phyloP scores from a whole-genome alignment of 2,888 invertebrate species.

The Oxytorus armatus region DNA sequence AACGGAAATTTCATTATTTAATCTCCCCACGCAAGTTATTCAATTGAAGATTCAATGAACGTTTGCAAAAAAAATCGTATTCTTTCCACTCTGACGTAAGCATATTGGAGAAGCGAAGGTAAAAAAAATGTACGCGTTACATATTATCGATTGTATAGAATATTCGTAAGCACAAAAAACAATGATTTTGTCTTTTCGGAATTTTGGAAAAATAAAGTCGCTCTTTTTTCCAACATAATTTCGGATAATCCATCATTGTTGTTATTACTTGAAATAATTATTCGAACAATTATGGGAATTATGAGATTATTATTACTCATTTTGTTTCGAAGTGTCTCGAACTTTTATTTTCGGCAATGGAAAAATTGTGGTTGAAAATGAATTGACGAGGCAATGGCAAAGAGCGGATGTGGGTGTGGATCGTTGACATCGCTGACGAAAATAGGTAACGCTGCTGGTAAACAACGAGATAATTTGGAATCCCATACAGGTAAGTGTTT shows the following conservation, averaged over 20 bases:
- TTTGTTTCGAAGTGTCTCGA: neutral
- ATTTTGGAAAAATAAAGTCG: too few species aligned
- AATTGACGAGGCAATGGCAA: conserved; percentile 52
- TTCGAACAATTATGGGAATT: neutral
- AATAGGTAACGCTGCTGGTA: conserved; percentile 64
- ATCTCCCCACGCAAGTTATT: too few species aligned
- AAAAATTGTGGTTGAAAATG: conserved; percentile 18
- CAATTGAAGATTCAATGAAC: too few species aligned
- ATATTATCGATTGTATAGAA: too few species aligned
- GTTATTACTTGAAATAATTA: neutral
- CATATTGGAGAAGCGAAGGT: too few species aligned
- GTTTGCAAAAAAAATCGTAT: too few species aligned
- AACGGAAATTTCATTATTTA: neutral
- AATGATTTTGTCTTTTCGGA: too few species aligned
- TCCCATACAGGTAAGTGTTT: conserved; percentile 75
- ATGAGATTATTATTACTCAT: neutral
- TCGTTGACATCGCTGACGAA: conserved; percentile 35
- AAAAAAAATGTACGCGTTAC: too few species aligned
- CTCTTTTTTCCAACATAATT: too few species aligned
- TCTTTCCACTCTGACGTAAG: too few species aligned
- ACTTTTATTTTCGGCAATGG: neutral
- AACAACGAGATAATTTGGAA: conserved; percentile 62
- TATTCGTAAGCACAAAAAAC: too few species aligned
- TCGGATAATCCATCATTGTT: too few species aligned
- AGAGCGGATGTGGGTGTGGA: conserved; percentile 22